These are phyloP conservation scores for Smutsia gigantea DNA, from an alignment of 2,797 vertebrate species.

Conservation along the genomic window DNA sequence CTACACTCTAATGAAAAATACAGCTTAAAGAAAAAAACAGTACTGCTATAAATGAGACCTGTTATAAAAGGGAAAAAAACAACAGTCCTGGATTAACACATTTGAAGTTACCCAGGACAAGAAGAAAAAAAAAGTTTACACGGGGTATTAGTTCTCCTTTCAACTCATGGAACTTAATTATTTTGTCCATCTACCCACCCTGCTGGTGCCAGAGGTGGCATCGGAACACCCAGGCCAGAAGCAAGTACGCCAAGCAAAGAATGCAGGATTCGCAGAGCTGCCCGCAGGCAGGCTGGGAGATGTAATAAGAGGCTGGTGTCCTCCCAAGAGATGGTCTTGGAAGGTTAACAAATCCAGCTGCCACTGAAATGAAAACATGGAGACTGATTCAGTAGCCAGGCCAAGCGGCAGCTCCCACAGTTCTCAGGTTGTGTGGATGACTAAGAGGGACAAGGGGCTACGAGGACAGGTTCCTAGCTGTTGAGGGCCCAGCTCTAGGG, in stretches of 20 bases:
- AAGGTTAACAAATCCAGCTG: not conserved
- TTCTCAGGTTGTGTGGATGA: not conserved
- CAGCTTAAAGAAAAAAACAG: not conserved
- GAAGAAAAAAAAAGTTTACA: not conserved
- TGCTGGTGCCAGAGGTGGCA: not conserved
- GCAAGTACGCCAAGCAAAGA: not conserved
- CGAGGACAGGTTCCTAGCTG: not conserved
- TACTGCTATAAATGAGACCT: not conserved
- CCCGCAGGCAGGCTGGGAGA: not conserved
- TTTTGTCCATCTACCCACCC: not conserved
- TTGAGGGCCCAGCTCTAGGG: not conserved
- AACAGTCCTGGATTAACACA: not conserved
- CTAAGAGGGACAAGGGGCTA: not conserved
- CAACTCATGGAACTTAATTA: not conserved
- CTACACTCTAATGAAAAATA: not conserved
- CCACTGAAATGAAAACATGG: not conserved
- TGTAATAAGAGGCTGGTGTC: constrained; percentile 3
- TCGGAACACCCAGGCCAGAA: not conserved
- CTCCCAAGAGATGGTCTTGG: constrained; percentile 10
- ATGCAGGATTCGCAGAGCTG: not conserved
- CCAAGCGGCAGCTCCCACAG: not conserved
- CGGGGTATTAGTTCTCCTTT: constrained; percentile 42
- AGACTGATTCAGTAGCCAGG: not conserved
- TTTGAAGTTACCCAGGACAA: not conserved
- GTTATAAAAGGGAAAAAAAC: not conserved